A percentile compares a stretch with the other conserved stretches of the same genome.
phyloP scores from a whole-genome alignment of 2,888 invertebrate species.

The Apamea epomidion region DNA sequence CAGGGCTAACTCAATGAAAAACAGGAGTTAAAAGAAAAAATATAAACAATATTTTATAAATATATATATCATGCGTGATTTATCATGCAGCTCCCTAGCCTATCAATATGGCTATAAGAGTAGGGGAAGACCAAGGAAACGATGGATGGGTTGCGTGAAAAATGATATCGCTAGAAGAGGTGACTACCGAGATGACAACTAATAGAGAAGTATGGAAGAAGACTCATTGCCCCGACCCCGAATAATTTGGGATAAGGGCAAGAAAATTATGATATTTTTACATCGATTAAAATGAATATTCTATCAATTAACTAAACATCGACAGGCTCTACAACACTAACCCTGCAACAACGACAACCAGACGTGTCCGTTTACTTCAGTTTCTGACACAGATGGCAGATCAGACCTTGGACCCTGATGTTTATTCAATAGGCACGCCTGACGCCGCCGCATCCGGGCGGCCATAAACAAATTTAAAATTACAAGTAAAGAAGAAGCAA shows the following conservation, averaged over 20 bases:
- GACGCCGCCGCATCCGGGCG: slow-evolving; percentile 45
- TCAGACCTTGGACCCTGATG: slow-evolving; percentile 69
- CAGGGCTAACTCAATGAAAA: too few species aligned
- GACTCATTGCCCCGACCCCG: too few species aligned
- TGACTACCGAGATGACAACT: too few species aligned
- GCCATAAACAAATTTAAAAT: slow-evolving; percentile 64
- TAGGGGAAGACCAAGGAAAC: too few species aligned
- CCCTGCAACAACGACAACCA: slow-evolving; percentile 23
- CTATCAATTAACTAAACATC: background rate
- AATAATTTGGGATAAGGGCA: background rate
- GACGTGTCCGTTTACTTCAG: slow-evolving; percentile 15
- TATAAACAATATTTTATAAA: too few species aligned
- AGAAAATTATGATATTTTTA: background rate
- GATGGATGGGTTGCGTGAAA: too few species aligned
- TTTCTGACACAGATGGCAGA: slow-evolving; percentile 30
- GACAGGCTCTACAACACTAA: background rate
- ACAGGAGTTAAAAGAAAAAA: too few species aligned
- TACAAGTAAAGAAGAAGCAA: slow-evolving; percentile 53
- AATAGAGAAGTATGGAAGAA: too few species aligned
- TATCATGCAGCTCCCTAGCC: too few species aligned
- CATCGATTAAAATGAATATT: background rate
- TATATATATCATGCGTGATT: too few species aligned
- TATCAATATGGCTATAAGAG: too few species aligned
- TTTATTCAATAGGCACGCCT: slow-evolving; percentile 72
- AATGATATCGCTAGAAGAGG: too few species aligned